Conservation (phyloP, 2,888 invertebrate species). For the Gibbula magus region DNA sequence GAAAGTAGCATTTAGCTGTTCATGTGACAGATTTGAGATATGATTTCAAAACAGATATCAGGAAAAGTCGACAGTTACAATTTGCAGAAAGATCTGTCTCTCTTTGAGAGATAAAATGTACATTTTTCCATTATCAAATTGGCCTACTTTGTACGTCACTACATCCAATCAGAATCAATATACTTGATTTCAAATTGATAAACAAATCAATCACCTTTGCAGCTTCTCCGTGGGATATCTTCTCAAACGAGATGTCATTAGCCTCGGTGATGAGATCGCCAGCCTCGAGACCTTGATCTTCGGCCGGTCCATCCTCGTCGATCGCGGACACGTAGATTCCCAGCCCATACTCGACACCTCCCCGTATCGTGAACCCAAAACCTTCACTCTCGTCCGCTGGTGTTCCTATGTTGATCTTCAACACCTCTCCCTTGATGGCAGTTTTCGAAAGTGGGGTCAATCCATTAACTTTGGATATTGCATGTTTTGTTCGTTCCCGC, state of each 20-base stretch:
- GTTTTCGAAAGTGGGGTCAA: background rate
- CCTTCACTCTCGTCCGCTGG: conserved; percentile 71
- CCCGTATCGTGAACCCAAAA: conserved; percentile 95
- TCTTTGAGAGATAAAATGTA: no score
- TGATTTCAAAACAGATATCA: no score
- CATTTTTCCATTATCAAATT: no score
- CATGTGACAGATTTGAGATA: no score
- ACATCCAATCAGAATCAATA: no score
- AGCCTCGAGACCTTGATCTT: conserved; percentile 83
- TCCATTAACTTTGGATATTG: background rate
- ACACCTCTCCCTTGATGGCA: conserved; percentile 5
- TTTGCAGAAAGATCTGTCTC: no score
- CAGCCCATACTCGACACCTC: conserved; percentile 93
- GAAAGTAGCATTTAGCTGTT: no score
- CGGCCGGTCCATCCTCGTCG: conserved; percentile 93
- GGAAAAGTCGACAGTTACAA: no score
- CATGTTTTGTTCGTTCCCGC: background rate
- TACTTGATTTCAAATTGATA: no score
- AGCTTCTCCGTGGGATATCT: conserved; percentile 69
- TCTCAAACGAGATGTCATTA: conserved; percentile 89
- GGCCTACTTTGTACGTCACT: no score
- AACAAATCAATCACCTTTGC: conserved; percentile 54
- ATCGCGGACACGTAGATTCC: conserved; percentile 97
- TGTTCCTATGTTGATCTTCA: conserved; percentile 38
- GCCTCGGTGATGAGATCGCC: conserved; percentile 96